These are phyloP conservation scores for Zosterops hypoxanthus DNA, from an alignment of 2,113 vertebrate genomes.

Conservation along the genomic window DNA sequence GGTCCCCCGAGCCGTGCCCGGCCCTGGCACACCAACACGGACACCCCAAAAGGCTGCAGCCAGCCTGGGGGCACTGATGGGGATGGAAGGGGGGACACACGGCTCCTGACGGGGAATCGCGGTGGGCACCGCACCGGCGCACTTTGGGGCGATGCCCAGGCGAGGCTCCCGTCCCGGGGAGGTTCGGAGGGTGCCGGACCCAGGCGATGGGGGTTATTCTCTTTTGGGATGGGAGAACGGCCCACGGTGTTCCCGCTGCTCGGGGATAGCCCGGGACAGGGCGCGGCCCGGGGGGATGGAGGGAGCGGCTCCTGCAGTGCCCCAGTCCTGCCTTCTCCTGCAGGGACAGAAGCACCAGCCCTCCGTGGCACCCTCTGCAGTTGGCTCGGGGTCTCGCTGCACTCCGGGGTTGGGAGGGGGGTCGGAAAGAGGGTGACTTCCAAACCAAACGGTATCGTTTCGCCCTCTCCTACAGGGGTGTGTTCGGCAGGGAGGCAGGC, in stretches of 20 bases:
- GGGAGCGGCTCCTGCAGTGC: background rate
- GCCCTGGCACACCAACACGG: accelerated
- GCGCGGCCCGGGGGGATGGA: background rate
- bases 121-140: background rate
- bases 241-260: background rate
- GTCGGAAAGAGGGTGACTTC: background rate
- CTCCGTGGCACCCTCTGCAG: background rate
- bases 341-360: background rate
- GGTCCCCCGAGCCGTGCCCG: background rate
- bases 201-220: background rate
- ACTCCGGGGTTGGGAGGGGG: background rate
- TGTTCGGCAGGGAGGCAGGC: background rate
- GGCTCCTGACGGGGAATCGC: background rate
- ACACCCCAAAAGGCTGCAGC: accelerated
- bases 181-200: background rate
- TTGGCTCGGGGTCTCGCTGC: background rate
- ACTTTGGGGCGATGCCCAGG: accelerated
- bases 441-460: background rate
- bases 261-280: background rate
- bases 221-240: background rate
- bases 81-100: accelerated
- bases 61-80: accelerated
- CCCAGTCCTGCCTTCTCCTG: background rate
- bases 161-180: background rate
- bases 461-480: background rate